A percentile compares a stretch with the other conserved stretches of the same genome.
Evolutionary conservation across 2,888 invertebrate genomes (phyloP).

Genomic region (Fragum sueziense): DNA sequence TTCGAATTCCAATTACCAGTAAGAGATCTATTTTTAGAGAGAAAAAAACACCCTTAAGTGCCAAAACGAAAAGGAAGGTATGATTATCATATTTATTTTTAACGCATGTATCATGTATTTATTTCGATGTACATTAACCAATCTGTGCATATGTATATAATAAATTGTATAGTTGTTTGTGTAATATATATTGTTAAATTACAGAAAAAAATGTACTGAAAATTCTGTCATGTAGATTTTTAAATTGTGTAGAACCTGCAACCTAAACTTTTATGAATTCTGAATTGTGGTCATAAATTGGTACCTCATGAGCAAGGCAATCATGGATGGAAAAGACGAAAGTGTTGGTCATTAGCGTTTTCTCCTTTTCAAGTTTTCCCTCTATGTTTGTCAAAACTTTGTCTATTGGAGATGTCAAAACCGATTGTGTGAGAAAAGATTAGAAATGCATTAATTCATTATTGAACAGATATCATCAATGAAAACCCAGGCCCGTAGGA

Average conservation of each 20-base stretch:
- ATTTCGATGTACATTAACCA: conserved; percentile 14
- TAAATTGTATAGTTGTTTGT: not conserved
- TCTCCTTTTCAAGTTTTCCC: too few relatives aligned
- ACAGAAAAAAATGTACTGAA: not conserved
- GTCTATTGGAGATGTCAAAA: too few relatives aligned
- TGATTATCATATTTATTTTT: conserved; percentile 10
- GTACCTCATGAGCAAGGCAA: too few relatives aligned
- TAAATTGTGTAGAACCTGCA: not conserved
- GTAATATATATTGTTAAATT: conserved; percentile 5
- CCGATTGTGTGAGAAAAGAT: too few relatives aligned
- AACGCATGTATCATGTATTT: conserved; percentile 8
- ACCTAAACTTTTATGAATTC: not conserved
- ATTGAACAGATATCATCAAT: too few relatives aligned
- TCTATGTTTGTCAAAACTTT: too few relatives aligned
- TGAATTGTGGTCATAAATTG: not conserved
- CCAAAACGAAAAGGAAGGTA: not conserved
- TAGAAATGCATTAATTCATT: too few relatives aligned
- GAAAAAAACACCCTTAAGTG: not conserved
- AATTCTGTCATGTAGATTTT: not conserved
- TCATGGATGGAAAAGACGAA: too few relatives aligned
- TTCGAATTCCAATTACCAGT: conserved; percentile 7
- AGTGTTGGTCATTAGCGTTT: too few relatives aligned
- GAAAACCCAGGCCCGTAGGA: too few relatives aligned
- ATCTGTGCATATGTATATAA: conserved; percentile 3
- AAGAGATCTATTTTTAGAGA: conserved; percentile 7